phyloP scores from a whole-genome alignment of 2,888 invertebrate genomes.

The Stenotaenia linearis region DNA sequence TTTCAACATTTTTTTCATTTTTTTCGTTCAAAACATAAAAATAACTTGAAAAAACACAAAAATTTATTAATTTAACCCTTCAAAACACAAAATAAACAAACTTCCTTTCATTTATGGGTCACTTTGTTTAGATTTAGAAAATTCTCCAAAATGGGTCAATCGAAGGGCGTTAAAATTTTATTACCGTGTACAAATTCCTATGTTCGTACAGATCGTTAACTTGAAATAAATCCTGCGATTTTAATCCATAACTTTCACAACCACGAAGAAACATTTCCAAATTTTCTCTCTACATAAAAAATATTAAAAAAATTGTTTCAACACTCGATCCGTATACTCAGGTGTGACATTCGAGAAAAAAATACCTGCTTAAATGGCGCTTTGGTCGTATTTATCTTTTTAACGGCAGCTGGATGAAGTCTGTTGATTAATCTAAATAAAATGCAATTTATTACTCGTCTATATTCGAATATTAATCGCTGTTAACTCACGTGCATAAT shows the following conservation, averaged over 20 bases:
- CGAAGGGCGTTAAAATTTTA: slow-evolving; percentile 1
- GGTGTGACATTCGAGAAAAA: slow-evolving; percentile 1
- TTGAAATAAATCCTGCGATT: slow-evolving; percentile 49
- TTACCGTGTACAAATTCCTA: slow-evolving; percentile 49
- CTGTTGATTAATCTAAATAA: slow-evolving; percentile 45
- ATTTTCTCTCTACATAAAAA: slow-evolving; percentile 44
- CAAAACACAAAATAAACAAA: too few species aligned
- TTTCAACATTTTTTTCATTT: not conserved
- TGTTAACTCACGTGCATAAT: slow-evolving; percentile 49
- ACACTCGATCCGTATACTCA: not conserved
- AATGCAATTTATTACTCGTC: not conserved
- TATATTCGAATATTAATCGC: not conserved
- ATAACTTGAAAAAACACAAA: not conserved
- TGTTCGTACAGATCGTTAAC: slow-evolving; percentile 49
- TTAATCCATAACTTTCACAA: slow-evolving; percentile 47
- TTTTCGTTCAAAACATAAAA: not conserved
- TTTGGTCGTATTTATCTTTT: slow-evolving; percentile 46
- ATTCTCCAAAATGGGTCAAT: not conserved
- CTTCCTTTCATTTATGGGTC: not conserved
- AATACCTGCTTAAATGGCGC: slow-evolving; percentile 48
- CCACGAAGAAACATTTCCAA: slow-evolving; percentile 48
- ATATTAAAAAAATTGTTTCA: not conserved
- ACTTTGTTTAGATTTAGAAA: too few species aligned
- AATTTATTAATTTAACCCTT: too few species aligned
- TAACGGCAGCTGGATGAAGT: slow-evolving; percentile 46